A percentile compares a stretch with the other conserved stretches of the same genome.
Evolutionary conservation across 2,888 invertebrate genomes (phyloP).

Genomic region (Melitaea athalia): DNA sequence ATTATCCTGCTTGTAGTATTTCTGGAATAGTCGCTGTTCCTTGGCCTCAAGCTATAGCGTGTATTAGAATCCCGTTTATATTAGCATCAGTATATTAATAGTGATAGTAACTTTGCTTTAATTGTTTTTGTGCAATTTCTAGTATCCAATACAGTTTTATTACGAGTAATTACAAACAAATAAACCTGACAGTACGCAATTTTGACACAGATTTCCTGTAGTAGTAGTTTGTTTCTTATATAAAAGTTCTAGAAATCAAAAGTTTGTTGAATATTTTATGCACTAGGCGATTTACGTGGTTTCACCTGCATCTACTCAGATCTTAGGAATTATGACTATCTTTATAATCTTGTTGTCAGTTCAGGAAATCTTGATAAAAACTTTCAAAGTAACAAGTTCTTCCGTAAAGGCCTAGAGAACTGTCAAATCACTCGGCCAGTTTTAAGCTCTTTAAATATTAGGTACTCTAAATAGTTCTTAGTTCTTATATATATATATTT

Average conservation of each 20-base stretch:
- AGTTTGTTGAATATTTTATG: neutral
- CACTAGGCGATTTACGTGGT: too few relatives aligned
- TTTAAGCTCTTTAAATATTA: too few relatives aligned
- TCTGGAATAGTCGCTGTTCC: neutral
- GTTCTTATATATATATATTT: too few relatives aligned
- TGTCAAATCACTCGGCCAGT: too few relatives aligned
- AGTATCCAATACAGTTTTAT: neutral
- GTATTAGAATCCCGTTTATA: conserved; percentile 3
- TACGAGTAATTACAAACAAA: neutral
- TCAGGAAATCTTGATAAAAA: neutral
- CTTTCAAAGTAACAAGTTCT: neutral
- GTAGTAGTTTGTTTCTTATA: neutral
- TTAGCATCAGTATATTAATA: conserved; percentile 5
- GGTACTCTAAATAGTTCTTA: too few relatives aligned
- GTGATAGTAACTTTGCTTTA: conserved; percentile 2
- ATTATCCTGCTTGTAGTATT: neutral
- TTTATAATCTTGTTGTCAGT: too few relatives aligned
- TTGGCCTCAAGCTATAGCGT: neutral
- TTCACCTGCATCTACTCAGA: too few relatives aligned
- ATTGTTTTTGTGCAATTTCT: neutral
- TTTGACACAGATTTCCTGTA: neutral
- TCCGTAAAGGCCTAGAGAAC: too few relatives aligned
- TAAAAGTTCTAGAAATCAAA: neutral
- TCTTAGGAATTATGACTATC: too few relatives aligned
- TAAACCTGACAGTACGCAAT: neutral